Base-by-base conservation (phyloP, 2,797 vertebrate species). In the Stomatorhinus walkeri region DNA sequence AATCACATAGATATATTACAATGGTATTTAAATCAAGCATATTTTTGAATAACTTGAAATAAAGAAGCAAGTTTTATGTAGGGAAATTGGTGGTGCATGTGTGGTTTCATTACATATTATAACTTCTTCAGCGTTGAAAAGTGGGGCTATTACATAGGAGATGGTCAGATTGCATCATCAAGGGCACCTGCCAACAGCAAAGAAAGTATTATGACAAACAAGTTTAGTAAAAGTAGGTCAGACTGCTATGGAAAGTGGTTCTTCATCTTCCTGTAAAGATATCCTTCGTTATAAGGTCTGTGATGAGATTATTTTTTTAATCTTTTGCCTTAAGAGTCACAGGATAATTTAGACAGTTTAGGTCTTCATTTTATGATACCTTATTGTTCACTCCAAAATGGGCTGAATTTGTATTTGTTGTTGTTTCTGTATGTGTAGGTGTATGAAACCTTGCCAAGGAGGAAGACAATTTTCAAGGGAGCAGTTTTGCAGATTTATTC, bases 131-230 rank as follows among this genome's bases (percentile, higher is more conserved):
- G 59, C 6, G 5, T 85, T 85, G 83, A 14, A 88, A 61, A 22
- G 68, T 72, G 46, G 46, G 52, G 14, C 10, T 54, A 48, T 91
- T 92, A 93, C 91, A 91, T 87, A 48, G 84, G 91, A 88, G 89
- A 90, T 88, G 43, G 79, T 59, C 56, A 88, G 88, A 85, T 95
- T 93, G 89, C 94, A 92, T 94, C 94, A 95, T 92, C 90, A 54
- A 52, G 64, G 6, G 64, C 54, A 90, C 79, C 81, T 88, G 88
- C 90, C 89, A 85, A 87, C 61, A 85, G n/a, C 54, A 88, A 87
- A 91, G 89, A 68, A 83, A 84, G 88, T 89, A 36, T 89, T 72
- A 79, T 85, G 51, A 81, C 51, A 81, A 81, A 85, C 52, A 61
- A 24, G 85, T 89, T 76, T 90, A 91, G 64, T 91, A 88, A 88